Percentiles rank a stretch among this genome's conserved stretches.
Conservation (phyloP, 1,140 invertebrate genomes). For the Teleogryllus occipitalis region DNA sequence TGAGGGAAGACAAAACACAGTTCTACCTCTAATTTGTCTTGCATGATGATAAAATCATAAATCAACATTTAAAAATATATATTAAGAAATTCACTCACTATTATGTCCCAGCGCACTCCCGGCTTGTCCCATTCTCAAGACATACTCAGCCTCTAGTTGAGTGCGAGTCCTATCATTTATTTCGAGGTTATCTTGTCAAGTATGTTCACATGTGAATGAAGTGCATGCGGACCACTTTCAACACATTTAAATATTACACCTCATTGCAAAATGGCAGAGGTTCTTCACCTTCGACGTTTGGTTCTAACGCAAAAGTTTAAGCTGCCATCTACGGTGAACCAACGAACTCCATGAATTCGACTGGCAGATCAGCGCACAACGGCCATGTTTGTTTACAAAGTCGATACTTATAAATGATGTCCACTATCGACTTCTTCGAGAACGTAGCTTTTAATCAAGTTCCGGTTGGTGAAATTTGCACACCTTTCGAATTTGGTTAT, state of each 20-base stretch:
- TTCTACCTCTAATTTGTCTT: too few relatives aligned
- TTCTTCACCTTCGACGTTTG: neutral
- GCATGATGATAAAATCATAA: too few relatives aligned
- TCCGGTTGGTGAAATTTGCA: too few relatives aligned
- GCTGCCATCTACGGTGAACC: neutral
- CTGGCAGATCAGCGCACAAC: neutral
- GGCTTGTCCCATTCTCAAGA: slow-evolving; percentile 3
- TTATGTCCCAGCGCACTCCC: neutral
- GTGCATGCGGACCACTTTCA: neutral
- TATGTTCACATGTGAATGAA: neutral
- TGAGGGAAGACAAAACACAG: too few relatives aligned
- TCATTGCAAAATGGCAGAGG: neutral
- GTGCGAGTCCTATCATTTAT: neutral
- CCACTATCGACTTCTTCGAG: neutral
- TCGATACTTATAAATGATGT: neutral
- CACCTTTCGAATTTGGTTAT: too few relatives aligned
- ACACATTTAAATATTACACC: neutral
- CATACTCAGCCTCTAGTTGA: neutral
- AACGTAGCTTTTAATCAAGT: too few relatives aligned
- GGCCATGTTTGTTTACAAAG: neutral
- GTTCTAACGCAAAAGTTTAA: neutral
- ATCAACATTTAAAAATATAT: too few relatives aligned
- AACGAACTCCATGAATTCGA: neutral
- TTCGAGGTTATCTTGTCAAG: neutral
- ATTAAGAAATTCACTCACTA: neutral